These are phyloP conservation scores for Albula goreensis DNA, from an alignment of 2,113 vertebrate species.

Conservation along the genomic window DNA sequence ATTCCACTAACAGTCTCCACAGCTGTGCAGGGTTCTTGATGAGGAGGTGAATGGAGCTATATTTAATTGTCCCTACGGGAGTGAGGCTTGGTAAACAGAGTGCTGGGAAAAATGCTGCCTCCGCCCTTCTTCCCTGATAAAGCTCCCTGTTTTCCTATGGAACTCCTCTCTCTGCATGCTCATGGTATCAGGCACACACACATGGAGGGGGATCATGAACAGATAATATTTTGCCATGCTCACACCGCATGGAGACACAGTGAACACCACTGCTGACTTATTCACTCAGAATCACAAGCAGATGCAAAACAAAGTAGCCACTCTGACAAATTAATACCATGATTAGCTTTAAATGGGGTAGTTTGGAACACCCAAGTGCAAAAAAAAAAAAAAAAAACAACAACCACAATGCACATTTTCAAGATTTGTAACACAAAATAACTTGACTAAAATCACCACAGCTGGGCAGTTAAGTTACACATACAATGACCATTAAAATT, in stretches of 20 bases:
- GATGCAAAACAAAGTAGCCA: neutral
- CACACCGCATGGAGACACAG: neutral
- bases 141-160: slow-evolving; percentile 42
- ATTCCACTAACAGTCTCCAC: slow-evolving; percentile 57
- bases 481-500: too few species aligned
- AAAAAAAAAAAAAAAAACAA: neutral
- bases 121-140: slow-evolving; percentile 43
- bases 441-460: neutral
- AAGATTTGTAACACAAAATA: neutral
- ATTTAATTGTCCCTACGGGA: slow-evolving; percentile 61
- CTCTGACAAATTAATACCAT: neutral
- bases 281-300: neutral
- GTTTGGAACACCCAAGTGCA: neutral
- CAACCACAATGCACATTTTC: neutral
- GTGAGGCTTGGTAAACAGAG: slow-evolving; percentile 56
- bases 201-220: neutral
- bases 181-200: slow-evolving; percentile 5
- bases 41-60: slow-evolving; percentile 54
- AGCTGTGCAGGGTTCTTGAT: slow-evolving; percentile 52
- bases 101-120: slow-evolving; percentile 51
- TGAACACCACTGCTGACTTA: neutral
- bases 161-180: neutral
- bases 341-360: neutral
- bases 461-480: neutral
- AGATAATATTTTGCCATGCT: neutral